Evolutionary conservation across 92 coral and sea anemone genomes (phyloP), one percentile per base, ranked within the genome.

Genomic region (Metridium senile): DNA sequence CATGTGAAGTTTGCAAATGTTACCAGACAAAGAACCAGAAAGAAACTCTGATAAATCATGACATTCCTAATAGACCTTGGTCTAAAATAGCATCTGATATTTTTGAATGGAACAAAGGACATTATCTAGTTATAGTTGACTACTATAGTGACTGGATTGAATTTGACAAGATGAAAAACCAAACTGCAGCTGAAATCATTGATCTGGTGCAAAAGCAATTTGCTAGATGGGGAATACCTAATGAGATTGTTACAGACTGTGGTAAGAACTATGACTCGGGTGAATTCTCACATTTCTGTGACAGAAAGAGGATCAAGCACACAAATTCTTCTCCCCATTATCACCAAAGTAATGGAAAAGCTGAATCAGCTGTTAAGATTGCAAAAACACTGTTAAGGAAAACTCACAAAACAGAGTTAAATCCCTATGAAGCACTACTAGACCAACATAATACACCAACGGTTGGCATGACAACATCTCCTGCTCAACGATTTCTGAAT

Each of bases 181-280:
- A 49, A 75, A 75, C 76, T 31, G 79, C 79, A 1, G 27, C 82
- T 54, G 82, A 78, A 65, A 65, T 39, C 17, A 65, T 65, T 17
- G 17, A 65, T 9, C 13, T 65, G 22, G 30, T 52, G 66, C 83
- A 31, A 26, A 78, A 69, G 56, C 83, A 68, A 66, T 78, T 78
- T 33, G 51, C 76, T 23, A 46, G 70, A 68, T 77, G 82, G 74
- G 82, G 74, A 77, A 54, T 77, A 63, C 74, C 82, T 4, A 73
- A 77, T 47, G 82, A 78, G 68, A 68, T 78, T 33, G 76, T 78
- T 30, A 78, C 76, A n/a, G 76, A 78, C 76, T 33, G 33, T 49
- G 76, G 67, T 1, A 78, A 57, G 83, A 78, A 78, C 35, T 65
- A 65, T 18, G 70, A 65, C 43, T 65, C 70, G 30, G 45, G 34